Base-by-base conservation (phyloP, 2,888 invertebrate genomes). In the Siphonodentalium dalli region DNA sequence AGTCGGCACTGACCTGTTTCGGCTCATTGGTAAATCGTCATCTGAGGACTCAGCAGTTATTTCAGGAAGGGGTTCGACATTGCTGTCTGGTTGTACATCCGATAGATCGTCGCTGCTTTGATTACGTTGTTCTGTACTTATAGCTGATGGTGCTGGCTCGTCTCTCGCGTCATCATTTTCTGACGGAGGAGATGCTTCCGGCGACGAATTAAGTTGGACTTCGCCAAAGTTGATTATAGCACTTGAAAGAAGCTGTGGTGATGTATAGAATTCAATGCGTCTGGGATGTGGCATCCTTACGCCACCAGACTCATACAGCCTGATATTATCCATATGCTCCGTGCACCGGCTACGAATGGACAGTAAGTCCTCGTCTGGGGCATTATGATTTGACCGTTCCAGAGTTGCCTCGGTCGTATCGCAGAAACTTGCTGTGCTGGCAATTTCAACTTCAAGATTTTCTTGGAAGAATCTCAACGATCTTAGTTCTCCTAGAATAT, bases 361-460 rank as follows among this genome's bases (percentile, higher is more conserved):
- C 8, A 73, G 62, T 23, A 78, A 52, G 39, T 74, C 75, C 8
- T 66, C 69, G 48, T 72, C 69, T n/a, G 73, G 68, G 6, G 72
- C 63, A 11, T 58, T 58, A 13, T 59, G 44, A 41, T 64, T 63
- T 21, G 65, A 53, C 20, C 69, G 57, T 9, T 63, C 55, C 1
- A 74, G 54, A 3, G 61, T 50, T 6, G 69, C 63, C 39, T 72
- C 74, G 0, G 74, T 71, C 4, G 76, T 73, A 82, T 97, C 96
- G 84, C 96, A 96, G 83, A 97, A 98, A 80, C 95, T 94, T 77
- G 90, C 88, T 74, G 98, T 93, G 83, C 97, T 98, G 67, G 90
- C 88, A 78, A 96, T 90, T 84, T 99, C 98, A 80, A 90, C 87
- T 81, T 96, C 95, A 71, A 98, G 85, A 83, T 93, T 95, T 82